Evolutionary conservation across 2,113 vertebrate genomes (phyloP).

Genomic region (Odontophorus gujanensis): DNA sequence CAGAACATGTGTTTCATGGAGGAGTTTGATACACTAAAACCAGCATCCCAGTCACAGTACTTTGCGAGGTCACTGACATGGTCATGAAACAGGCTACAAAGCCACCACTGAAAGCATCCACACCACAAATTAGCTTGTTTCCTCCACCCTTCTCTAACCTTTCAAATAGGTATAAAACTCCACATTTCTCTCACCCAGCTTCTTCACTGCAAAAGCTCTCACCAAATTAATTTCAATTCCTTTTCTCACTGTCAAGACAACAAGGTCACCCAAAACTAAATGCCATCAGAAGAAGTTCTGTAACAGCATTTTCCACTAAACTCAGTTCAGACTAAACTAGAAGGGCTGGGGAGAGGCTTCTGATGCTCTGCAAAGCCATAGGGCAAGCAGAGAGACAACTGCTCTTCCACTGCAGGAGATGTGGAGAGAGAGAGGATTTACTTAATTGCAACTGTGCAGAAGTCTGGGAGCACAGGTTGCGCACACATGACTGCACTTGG

Average conservation of each 20-base stretch:
- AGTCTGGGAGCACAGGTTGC: no score
- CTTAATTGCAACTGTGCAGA: background rate
- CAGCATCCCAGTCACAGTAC: background rate
- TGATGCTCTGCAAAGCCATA: background rate
- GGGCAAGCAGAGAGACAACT: background rate
- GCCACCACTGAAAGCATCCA: background rate
- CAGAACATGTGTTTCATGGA: background rate
- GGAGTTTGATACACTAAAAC: background rate
- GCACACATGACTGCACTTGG: background rate
- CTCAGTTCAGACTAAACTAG: background rate
- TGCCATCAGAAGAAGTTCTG: background rate
- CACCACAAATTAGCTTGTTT: background rate
- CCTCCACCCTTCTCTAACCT: background rate
- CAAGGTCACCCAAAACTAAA: background rate
- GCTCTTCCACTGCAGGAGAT: background rate
- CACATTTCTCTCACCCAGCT: background rate
- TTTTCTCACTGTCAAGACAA: background rate
- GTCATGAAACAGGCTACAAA: background rate
- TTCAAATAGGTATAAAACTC: background rate
- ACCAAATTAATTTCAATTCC: background rate
- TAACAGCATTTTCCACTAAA: background rate
- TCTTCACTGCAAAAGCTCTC: background rate
- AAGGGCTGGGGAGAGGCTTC: background rate
- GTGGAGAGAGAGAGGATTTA: background rate
- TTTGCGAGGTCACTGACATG: background rate